Percentiles rank a stretch among this genome's conserved stretches.
Conservation (phyloP, 2,797 vertebrate genomes). For the Neosalanx taihuensis region DNA sequence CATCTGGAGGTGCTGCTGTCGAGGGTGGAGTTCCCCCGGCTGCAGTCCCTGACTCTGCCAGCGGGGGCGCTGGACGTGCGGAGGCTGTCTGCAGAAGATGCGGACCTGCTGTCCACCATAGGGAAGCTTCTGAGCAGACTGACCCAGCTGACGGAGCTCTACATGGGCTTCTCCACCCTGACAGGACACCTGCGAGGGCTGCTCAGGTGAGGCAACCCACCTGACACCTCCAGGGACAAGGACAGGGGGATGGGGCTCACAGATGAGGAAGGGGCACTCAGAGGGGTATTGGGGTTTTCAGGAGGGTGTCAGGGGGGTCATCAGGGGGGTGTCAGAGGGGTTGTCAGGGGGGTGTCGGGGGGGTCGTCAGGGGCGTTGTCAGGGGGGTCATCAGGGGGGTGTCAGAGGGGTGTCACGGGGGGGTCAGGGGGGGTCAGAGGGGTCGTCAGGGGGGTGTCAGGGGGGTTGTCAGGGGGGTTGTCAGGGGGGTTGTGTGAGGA, state of each 20-base stretch:
- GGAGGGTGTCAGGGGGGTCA: too few species aligned
- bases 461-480: too few species aligned
- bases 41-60: constrained; percentile 86
- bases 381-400: too few species aligned
- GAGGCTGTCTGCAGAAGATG: constrained; percentile 69
- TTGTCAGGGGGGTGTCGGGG: too few species aligned
- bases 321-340: too few species aligned
- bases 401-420: too few species aligned
- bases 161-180: constrained; percentile 85
- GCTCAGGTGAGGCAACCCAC: constrained; percentile 74
- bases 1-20: constrained; percentile 86
- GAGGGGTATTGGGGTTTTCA: too few species aligned
- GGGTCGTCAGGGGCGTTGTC: too few species aligned
- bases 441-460: too few species aligned
- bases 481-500: neutral
- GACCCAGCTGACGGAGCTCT: constrained; percentile 79
- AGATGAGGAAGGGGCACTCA: too few species aligned
- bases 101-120: constrained; percentile 68
- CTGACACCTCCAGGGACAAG: neutral
- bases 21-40: constrained; percentile 72
- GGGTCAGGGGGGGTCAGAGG: too few species aligned
- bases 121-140: constrained; percentile 81
- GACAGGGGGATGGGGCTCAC: too few species aligned
- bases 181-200: constrained; percentile 85
- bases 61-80: constrained; percentile 80